Evolutionary conservation across 2,888 invertebrate species (phyloP).

Genomic region (Hemaris fuciformis): DNA sequence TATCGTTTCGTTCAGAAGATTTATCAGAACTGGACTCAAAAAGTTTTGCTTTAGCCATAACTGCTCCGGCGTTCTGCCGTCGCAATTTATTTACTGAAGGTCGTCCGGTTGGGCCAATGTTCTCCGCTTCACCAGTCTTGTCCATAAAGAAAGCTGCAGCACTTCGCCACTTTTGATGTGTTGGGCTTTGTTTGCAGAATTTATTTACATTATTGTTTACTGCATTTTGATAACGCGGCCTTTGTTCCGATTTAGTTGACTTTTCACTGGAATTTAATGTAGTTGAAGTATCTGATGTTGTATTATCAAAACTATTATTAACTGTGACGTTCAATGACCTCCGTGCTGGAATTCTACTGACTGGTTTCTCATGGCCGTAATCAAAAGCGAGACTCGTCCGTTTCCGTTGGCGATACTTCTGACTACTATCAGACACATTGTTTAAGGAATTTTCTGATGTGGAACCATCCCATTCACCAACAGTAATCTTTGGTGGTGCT

Average conservation of each 20-base stretch:
- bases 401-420: constrained; percentile 62
- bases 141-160: constrained; percentile 80
- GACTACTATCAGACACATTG: constrained; percentile 49
- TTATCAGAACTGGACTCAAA: constrained; percentile 84
- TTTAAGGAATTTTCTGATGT: constrained; percentile 52
- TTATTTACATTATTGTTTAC: constrained; percentile 40
- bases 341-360: constrained; percentile 58
- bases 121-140: constrained; percentile 71
- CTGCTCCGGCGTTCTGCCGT: constrained; percentile 89
- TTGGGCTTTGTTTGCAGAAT: constrained; percentile 46
- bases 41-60: constrained; percentile 88
- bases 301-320: constrained; percentile 56
- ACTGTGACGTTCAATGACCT: constrained; percentile 58
- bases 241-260: constrained; percentile 45
- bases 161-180: constrained; percentile 75
- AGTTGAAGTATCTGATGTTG: constrained; percentile 54
- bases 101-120: constrained; percentile 79
- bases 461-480: constrained; percentile 57
- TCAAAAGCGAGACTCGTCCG: constrained; percentile 59
- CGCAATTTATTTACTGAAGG: constrained; percentile 87
- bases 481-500: constrained; percentile 39
- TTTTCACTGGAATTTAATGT: constrained; percentile 51
- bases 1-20: constrained; percentile 67
- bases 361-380: constrained; percentile 57
- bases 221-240: constrained; percentile 51